Evolutionary conservation across 2,113 vertebrate species (phyloP).

Genomic region (Macaca nemestrina): DNA sequence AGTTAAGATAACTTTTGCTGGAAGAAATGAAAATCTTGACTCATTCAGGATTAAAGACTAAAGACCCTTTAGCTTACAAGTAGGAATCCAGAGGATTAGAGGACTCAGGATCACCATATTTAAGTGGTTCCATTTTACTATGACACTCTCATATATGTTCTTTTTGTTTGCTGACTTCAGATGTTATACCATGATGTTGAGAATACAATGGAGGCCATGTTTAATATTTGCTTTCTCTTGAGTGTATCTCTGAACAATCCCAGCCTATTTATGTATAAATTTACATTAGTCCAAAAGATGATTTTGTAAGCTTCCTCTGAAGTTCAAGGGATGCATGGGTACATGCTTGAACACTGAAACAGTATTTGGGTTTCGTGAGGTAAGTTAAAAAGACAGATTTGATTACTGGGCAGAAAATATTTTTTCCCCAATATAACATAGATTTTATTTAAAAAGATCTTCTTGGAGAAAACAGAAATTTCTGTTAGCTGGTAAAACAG

Average conservation of each 20-base stretch:
- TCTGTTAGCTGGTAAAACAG: neutral
- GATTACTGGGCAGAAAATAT: neutral
- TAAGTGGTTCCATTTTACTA: neutral
- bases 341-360: neutral
- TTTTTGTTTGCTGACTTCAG: neutral
- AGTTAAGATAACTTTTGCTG: neutral
- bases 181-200: neutral
- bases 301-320: neutral
- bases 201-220: no score
- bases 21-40: neutral
- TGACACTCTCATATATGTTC: neutral
- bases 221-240: neutral
- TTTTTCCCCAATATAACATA: neutral
- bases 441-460: neutral
- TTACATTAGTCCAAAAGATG: neutral
- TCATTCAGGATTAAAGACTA: neutral
- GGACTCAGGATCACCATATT: neutral
- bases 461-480: neutral
- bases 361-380: neutral
- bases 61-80: neutral
- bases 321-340: fast-evolving
- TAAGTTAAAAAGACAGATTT: neutral
- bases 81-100: neutral
- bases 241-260: neutral
- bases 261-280: neutral